Evolutionary conservation across 1,140 invertebrate genomes (phyloP).

Genomic region (Catajapyx aquilonaris): DNA sequence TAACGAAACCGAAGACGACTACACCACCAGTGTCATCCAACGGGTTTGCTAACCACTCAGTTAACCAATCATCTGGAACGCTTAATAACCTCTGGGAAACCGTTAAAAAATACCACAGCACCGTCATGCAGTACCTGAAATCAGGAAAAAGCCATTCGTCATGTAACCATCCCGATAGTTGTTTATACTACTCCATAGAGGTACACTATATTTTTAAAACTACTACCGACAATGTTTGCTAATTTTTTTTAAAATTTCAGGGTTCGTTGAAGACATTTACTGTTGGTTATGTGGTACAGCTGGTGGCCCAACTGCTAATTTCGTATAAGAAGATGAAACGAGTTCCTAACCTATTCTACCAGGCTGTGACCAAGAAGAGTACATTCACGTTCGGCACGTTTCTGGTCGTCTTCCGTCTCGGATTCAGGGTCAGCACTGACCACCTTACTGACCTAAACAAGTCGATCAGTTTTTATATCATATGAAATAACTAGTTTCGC

Average conservation of each 20-base stretch:
- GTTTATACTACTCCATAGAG: constrained; percentile 29
- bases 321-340: constrained; percentile 24
- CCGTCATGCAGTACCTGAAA: constrained; percentile 27
- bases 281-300: constrained; percentile 32
- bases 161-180: constrained; percentile 39
- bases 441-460: too few relatives aligned
- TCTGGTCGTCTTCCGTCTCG: too few relatives aligned
- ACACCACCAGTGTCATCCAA: too few relatives aligned
- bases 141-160: constrained; percentile 24
- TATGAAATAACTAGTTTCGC: too few relatives aligned
- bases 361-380: too few relatives aligned
- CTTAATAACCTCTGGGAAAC: constrained; percentile 14
- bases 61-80: neutral
- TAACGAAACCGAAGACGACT: neutral
- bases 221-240: constrained; percentile 8
- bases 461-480: too few relatives aligned
- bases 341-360: constrained; percentile 25
- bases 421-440: too few relatives aligned
- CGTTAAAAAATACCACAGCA: constrained; percentile 22
- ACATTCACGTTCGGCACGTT: too few relatives aligned
- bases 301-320: constrained; percentile 31
- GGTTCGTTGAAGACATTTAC: constrained; percentile 32
- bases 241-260: constrained; percentile 20
- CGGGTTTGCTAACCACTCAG: neutral
- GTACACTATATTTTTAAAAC: constrained; percentile 16